phyloP scores from a whole-genome alignment of 1,140 invertebrate species.

The Watersipora subatra region DNA sequence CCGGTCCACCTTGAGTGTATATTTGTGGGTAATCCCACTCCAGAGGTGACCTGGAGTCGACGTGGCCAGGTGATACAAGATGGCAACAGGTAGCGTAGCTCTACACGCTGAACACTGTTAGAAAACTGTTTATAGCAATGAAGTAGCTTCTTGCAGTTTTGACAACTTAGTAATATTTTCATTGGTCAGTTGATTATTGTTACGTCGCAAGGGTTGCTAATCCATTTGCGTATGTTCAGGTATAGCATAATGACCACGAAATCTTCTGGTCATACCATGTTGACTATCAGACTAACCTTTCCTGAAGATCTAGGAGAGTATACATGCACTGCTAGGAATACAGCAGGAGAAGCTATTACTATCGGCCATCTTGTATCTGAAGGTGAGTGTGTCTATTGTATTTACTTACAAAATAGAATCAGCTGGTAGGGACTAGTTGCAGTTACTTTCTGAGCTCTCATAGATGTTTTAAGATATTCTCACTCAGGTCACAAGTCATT shows the following conservation, averaged over 20 bases:
- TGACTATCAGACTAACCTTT: neutral
- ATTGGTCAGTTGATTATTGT: too few relatives aligned
- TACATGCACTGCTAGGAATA: slow-evolving; percentile 76
- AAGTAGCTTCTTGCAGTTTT: neutral
- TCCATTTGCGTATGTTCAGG: neutral
- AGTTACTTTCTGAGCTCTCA: too few relatives aligned
- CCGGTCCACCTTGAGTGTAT: slow-evolving; percentile 37
- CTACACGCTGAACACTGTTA: neutral
- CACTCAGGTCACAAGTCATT: too few relatives aligned
- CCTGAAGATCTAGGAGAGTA: slow-evolving; percentile 65
- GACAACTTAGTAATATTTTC: neutral
- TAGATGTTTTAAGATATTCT: too few relatives aligned
- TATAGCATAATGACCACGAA: neutral
- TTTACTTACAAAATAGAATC: too few relatives aligned
- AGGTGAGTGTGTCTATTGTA: slow-evolving; percentile 19
- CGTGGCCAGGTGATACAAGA: slow-evolving; percentile 28
- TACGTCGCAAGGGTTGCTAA: too few relatives aligned
- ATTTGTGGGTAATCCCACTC: slow-evolving; percentile 41
- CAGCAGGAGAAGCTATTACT: slow-evolving; percentile 74
- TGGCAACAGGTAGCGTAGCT: slow-evolving; percentile 19
- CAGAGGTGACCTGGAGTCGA: slow-evolving; percentile 40
- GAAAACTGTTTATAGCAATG: neutral
- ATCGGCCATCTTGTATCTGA: slow-evolving; percentile 54
- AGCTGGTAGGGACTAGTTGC: too few relatives aligned
- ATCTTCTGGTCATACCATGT: neutral